Conservation (phyloP, 2,797 vertebrate species). For the Heteromormyrus szaboi region DNA sequence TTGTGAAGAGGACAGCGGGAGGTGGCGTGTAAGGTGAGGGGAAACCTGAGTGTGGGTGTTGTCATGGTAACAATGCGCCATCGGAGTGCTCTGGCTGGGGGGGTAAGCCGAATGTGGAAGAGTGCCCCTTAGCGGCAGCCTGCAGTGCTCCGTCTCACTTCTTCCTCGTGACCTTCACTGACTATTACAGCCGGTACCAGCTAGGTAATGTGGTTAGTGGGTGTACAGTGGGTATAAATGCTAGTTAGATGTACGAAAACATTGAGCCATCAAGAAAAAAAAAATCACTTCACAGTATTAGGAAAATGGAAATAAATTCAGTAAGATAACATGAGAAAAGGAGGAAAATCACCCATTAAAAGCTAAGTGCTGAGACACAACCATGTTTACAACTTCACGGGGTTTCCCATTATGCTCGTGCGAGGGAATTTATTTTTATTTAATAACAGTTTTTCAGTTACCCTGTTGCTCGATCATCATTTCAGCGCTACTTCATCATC, state of each 20-base stretch:
- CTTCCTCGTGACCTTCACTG: not conserved
- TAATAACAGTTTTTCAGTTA: not conserved
- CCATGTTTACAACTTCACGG: not conserved
- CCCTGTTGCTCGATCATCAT: not conserved
- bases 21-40: not conserved
- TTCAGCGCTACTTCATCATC: not conserved
- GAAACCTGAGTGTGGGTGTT: slow-evolving; percentile 1
- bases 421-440: not conserved
- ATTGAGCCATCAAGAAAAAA: not conserved
- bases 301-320: not conserved
- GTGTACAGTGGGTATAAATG: not conserved
- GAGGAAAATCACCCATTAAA: not conserved
- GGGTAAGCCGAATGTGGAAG: slow-evolving; percentile 69
- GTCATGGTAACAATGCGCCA: slow-evolving; percentile 17
- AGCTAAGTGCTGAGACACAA: not conserved
- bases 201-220: not conserved
- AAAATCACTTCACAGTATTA: not conserved
- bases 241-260: not conserved
- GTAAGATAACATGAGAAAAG: not conserved
- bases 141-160: slow-evolving; percentile 40
- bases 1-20: not conserved
- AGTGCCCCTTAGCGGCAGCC: slow-evolving; percentile 17
- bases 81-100: slow-evolving; percentile 33
- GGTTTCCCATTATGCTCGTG: not conserved
- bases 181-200: not conserved